Evolutionary conservation across 2,113 vertebrate genomes (phyloP), one percentile per base, ranked within the genome.

Genomic region (Hydrochoerus hydrochaeris): DNA sequence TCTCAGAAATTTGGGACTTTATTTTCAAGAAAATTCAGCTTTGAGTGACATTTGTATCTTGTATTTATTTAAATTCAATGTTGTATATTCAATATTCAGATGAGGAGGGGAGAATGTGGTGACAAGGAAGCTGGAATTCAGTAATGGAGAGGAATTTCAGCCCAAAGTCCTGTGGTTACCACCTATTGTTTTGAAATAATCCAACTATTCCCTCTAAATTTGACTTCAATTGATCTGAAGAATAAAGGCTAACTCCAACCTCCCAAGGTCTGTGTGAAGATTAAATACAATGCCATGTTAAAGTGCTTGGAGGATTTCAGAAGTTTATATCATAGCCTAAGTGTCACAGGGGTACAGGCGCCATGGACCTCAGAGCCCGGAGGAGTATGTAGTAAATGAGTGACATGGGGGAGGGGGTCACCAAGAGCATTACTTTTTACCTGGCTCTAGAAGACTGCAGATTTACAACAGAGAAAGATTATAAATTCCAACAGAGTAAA

Each of bases 1-100:
- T 80, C 49, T 93, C 44, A 69, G 91, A 96, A 58, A 86, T 88
- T 75, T 96, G 20, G 35, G 14, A 62, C 1, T 75, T 83, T 44
- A 67, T 78, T 86, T 84, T 83, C 24, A 67, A 84, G 82, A 17
- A 95, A 86, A 67, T 82, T 94, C 65, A 73, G 24, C 85, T 96
- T 91, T 57, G n/a, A 86, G 46, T 94, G 49, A 5, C 58, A 62
- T 88, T 96, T 94, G 49, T 12, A 94, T 89, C 85, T 95, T 58
- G 67, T 41, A 69, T 73, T 91, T 57, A 88, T 67, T 96, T 94
- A 20, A 93, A 95, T 69, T 54, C 26, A 52, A 26, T 85, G 22
- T 41, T 88, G 12, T 75, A 3, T 49, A 83, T 78, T 92, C 17
- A 71, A 11, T 49, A 92, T 41, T 22, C 81, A 78, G 32, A 71